Conservation (phyloP, 2,888 invertebrate genomes). For the Mesorhabditis spiculigera region DNA sequence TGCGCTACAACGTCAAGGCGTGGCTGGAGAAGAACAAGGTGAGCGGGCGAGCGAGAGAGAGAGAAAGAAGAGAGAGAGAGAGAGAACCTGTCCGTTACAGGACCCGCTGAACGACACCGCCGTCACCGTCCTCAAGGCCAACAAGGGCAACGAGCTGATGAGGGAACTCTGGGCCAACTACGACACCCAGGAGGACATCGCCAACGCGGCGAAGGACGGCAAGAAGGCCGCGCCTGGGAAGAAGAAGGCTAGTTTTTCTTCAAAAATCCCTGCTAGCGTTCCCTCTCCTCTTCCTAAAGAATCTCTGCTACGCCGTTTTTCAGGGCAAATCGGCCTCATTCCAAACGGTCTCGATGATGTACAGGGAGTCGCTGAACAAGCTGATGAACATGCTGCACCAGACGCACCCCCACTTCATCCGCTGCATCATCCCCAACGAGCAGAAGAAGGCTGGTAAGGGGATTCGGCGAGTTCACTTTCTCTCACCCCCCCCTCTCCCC, state of each 20-base stretch:
- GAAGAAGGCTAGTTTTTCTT: constrained; percentile 44
- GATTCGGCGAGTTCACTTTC: too few species aligned
- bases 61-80: too few species aligned
- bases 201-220: constrained; percentile 29
- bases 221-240: constrained; percentile 40
- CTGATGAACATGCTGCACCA: constrained; percentile 90
- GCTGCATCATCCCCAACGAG: constrained; percentile 97
- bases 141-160: constrained; percentile 73
- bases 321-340: constrained; percentile 68
- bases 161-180: constrained; percentile 65
- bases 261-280: too few species aligned
- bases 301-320: background rate
- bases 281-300: too few species aligned
- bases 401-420: constrained; percentile 97
- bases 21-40: constrained; percentile 95
- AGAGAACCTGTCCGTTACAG: constrained; percentile 41
- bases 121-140: constrained; percentile 59
- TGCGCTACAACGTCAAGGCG: constrained; percentile 95
- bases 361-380: constrained; percentile 76
- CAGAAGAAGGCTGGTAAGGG: constrained; percentile 60
- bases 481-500: background rate
- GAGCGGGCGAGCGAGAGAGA: background rate
- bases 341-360: constrained; percentile 74
- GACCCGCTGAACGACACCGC: constrained; percentile 64
- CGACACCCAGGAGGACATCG: constrained; percentile 51